Evolutionary conservation across 2,797 vertebrate genomes (phyloP).

Genomic region (Rhodeus uyekii): DNA sequence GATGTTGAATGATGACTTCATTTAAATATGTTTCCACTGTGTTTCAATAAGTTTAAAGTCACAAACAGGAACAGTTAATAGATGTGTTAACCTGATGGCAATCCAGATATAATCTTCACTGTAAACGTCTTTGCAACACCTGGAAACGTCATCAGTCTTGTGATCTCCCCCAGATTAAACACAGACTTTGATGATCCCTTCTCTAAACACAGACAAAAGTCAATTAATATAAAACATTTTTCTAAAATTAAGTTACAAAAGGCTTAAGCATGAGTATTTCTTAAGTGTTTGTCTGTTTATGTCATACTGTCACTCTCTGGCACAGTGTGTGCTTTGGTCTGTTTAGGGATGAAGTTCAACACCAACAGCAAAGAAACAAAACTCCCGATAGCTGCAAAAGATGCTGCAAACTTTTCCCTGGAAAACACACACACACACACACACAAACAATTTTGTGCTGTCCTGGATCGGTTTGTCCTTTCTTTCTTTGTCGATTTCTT

Average conservation of each 20-base stretch:
- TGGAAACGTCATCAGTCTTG: slow-evolving; percentile 83
- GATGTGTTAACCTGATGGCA: slow-evolving; percentile 83
- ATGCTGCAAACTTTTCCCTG: slow-evolving; percentile 79
- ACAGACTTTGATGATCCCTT: slow-evolving; percentile 61
- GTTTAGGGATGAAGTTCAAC: slow-evolving; percentile 81
- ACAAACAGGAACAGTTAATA: not conserved
- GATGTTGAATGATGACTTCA: too few species aligned
- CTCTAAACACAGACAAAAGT: slow-evolving; percentile 43
- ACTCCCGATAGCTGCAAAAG: slow-evolving; percentile 76
- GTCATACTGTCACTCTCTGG: slow-evolving; percentile 45
- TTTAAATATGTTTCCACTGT: too few species aligned
- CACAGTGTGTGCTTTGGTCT: slow-evolving; percentile 73
- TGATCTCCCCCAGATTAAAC: slow-evolving; percentile 85
- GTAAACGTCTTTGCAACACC: slow-evolving; percentile 81
- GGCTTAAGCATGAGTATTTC: not conserved
- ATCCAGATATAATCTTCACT: slow-evolving; percentile 83
- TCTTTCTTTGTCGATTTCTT: too few species aligned
- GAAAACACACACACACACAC: slow-evolving; percentile 27
- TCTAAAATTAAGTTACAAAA: not conserved
- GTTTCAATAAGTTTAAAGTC: not conserved
- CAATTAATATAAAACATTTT: not conserved
- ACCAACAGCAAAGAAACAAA: slow-evolving; percentile 79
- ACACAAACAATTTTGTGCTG: not conserved
- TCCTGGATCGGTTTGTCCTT: too few species aligned
- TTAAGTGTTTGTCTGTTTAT: slow-evolving; percentile 3